Percentiles rank a stretch among this genome's conserved stretches.
Conservation (phyloP, 2,113 vertebrate species). For the Mormyrus iriodes region DNA sequence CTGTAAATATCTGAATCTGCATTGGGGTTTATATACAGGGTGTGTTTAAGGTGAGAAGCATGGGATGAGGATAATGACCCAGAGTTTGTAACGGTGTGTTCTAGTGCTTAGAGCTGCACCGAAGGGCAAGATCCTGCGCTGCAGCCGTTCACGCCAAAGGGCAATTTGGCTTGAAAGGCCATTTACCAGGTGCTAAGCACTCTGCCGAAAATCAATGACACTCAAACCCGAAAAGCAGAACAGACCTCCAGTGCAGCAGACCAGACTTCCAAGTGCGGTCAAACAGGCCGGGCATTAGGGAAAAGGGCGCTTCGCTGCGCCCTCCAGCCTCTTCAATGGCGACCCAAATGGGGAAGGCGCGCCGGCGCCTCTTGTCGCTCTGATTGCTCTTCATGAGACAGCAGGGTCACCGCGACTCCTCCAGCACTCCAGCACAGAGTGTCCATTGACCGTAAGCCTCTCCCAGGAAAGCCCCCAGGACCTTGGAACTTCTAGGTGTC, state of each 20-base stretch:
- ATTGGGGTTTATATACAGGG: not conserved
- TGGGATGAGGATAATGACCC: not conserved
- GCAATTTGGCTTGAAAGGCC: not conserved
- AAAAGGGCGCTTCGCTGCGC: not conserved
- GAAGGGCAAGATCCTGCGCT: not conserved
- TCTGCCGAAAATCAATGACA: not conserved
- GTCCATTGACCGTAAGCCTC: not conserved
- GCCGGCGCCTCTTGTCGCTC: not conserved
- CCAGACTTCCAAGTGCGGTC: not conserved
- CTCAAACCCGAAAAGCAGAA: conserved; percentile 6
- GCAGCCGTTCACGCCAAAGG: not conserved
- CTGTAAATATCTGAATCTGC: not conserved
- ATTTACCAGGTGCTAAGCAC: not conserved
- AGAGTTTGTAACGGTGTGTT: not conserved
- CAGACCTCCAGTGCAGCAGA: not conserved
- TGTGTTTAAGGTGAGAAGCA: not conserved
- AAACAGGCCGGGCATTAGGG: not conserved
- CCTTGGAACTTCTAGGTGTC: not conserved
- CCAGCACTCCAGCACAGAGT: not conserved
- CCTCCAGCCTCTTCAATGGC: not conserved
- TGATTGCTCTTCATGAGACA: too few species aligned
- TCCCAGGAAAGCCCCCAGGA: not conserved
- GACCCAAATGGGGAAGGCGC: not conserved
- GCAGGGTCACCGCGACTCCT: not conserved
- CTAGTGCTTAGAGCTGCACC: not conserved